Evolutionary conservation across 2,888 invertebrate genomes (phyloP).

Genomic region (Hirtodrosophila cameraria): DNA sequence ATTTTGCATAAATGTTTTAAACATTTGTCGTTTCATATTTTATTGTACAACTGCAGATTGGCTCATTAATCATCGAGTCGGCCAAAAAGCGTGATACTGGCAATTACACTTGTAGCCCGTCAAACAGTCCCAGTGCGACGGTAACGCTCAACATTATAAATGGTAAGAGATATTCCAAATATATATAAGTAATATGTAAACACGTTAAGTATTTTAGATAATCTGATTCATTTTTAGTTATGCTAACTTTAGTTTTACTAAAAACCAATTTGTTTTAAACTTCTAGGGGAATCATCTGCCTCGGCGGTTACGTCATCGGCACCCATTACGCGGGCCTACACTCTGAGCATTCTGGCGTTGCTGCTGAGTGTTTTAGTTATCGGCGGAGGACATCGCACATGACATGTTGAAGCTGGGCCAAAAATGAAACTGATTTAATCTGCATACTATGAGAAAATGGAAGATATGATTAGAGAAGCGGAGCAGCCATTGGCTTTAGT

Average conservation of each 20-base stretch:
- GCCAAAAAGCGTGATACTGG: conserved; percentile 85
- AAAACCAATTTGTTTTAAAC: neutral
- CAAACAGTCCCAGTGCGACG: conserved; percentile 95
- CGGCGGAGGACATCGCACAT: conserved; percentile 77
- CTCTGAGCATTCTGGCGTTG: conserved; percentile 75
- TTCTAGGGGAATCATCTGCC: conserved; percentile 83
- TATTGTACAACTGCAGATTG: conserved; percentile 77
- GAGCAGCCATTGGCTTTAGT: conserved; percentile 28
- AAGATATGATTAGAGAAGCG: conserved; percentile 6
- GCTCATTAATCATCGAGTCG: conserved; percentile 84
- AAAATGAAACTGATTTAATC: conserved; percentile 23
- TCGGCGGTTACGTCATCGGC: conserved; percentile 84
- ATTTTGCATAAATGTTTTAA: conserved; percentile 12
- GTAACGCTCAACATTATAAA: conserved; percentile 95
- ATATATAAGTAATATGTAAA: neutral
- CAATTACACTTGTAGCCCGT: conserved; percentile 97
- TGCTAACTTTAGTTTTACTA: neutral
- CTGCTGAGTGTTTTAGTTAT: conserved; percentile 75
- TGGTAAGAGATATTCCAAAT: conserved; percentile 86
- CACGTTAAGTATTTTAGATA: no score
- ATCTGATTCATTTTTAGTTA: no score
- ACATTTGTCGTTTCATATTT: conserved; percentile 15
- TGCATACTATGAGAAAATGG: conserved; percentile 21
- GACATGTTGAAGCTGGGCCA: conserved; percentile 70
- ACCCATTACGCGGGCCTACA: conserved; percentile 78